Percentiles rank a stretch among this genome's conserved stretches.
These are phyloP conservation scores for Dorcus hopei DNA, from an alignment of 2,888 invertebrate genomes.

Conservation along the genomic window DNA sequence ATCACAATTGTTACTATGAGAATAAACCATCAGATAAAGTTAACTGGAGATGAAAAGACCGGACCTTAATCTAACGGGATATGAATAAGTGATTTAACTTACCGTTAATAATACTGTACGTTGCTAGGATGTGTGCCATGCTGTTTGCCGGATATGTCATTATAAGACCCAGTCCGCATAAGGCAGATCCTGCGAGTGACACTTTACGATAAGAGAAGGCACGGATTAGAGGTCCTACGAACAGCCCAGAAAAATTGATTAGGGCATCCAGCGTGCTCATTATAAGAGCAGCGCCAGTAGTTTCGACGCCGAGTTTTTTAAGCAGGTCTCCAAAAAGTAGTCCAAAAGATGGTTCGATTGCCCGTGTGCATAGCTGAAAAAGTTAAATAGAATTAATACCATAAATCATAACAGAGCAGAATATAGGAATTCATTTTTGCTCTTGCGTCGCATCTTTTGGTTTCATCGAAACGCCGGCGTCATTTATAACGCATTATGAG, in stretches of 20 bases:
- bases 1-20: too few relatives aligned
- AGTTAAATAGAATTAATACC: too few relatives aligned
- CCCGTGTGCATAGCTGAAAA: conserved; percentile 71
- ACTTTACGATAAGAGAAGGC: conserved; percentile 73
- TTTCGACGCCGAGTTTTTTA: conserved; percentile 65
- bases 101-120: conserved; percentile 76
- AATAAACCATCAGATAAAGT: too few relatives aligned
- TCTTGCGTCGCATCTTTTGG: too few relatives aligned
- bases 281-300: conserved; percentile 72
- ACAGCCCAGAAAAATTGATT: conserved; percentile 75
- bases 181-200: conserved; percentile 62
- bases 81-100: conserved; percentile 35
- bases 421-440: too few relatives aligned
- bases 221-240: conserved; percentile 73
- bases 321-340: conserved; percentile 74
- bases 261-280: conserved; percentile 74
- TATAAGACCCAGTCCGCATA: conserved; percentile 65
- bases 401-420: not conserved
- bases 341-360: conserved; percentile 78
- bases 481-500: too few relatives aligned
- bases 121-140: conserved; percentile 68
- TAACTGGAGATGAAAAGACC: too few relatives aligned
- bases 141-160: conserved; percentile 67
- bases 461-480: too few relatives aligned
- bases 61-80: too few relatives aligned